Evolutionary conservation across 2,113 vertebrate genomes (phyloP).

Genomic region (Gymnocephalus cernua): DNA sequence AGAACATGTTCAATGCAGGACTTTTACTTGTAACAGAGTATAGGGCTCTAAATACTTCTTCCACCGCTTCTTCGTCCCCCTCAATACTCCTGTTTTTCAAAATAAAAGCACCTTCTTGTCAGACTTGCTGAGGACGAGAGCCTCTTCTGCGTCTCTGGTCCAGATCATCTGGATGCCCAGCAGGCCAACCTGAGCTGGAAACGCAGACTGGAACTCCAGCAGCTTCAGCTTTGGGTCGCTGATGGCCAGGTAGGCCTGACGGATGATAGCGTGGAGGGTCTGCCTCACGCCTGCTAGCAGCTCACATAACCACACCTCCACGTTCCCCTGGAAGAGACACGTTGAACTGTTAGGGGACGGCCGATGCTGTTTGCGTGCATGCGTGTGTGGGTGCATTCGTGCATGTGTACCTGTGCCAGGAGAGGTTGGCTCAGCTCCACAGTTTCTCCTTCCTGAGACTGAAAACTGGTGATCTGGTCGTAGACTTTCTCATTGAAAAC

Average conservation of each 20-base stretch:
- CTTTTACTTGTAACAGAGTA: too few relatives aligned
- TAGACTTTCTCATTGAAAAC: constrained; percentile 89
- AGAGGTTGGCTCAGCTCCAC: constrained; percentile 76
- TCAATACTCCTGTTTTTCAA: background rate
- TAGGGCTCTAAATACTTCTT: too few relatives aligned
- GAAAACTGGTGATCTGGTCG: constrained; percentile 88
- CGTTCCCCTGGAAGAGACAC: constrained; percentile 81
- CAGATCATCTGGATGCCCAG: constrained; percentile 93
- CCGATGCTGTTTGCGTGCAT: too few relatives aligned
- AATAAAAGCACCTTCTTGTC: constrained; percentile 84
- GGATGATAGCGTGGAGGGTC: constrained; percentile 86
- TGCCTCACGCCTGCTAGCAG: constrained; percentile 84
- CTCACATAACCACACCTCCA: constrained; percentile 87
- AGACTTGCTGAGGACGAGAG: constrained; percentile 86
- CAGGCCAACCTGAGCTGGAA: constrained; percentile 91
- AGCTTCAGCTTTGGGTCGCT: constrained; percentile 81
- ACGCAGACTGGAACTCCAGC: constrained; percentile 85
- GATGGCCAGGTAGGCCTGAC: constrained; percentile 82
- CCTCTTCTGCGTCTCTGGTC: constrained; percentile 91
- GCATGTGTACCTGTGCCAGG: constrained; percentile 68
- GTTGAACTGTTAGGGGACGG: too few relatives aligned
- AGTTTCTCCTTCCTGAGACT: constrained; percentile 93
- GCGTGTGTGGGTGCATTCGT: too few relatives aligned
- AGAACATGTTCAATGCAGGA: too few relatives aligned
- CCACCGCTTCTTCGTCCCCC: too few relatives aligned